A percentile compares a stretch with the other conserved stretches of the same genome.
Evolutionary conservation across 2,888 invertebrate species (phyloP).

Genomic region (Hedychridium roseum): DNA sequence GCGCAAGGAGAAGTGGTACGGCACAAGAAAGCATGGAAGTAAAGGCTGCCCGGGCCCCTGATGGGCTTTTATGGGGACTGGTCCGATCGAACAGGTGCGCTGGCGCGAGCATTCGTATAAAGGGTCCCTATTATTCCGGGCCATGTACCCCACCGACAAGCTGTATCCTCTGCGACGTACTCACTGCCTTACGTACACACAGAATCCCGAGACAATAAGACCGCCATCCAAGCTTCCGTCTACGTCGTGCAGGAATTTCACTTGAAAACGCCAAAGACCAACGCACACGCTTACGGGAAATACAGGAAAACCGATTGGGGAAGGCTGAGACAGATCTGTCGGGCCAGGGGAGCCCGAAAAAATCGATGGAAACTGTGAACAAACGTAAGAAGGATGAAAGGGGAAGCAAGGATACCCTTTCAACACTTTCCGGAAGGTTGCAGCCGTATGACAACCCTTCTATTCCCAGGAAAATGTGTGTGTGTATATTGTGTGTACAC

Average conservation of each 20-base stretch:
- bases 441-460: slow-evolving; percentile 44
- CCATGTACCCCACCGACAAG: too few species aligned
- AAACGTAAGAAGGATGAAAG: too few species aligned
- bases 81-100: slow-evolving; percentile 55
- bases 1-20: slow-evolving; percentile 10
- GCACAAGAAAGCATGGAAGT: slow-evolving; percentile 41
- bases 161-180: too few species aligned
- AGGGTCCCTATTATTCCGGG: slow-evolving; percentile 40
- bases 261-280: neutral
- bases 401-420: slow-evolving; percentile 40
- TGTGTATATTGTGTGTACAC: slow-evolving; percentile 46
- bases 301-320: too few species aligned
- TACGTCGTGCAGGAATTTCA: neutral
- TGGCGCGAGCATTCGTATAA: slow-evolving; percentile 30
- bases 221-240: too few species aligned
- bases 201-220: too few species aligned
- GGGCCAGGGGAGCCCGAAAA: too few species aligned
- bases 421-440: slow-evolving; percentile 54
- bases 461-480: slow-evolving; percentile 40
- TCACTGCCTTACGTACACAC: too few species aligned
- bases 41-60: slow-evolving; percentile 42
- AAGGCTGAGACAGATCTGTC: too few species aligned
- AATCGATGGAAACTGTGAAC: too few species aligned
- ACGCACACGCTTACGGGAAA: too few species aligned
- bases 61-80: slow-evolving; percentile 49